Percentiles rank a stretch among this genome's conserved stretches.
phyloP scores from a whole-genome alignment of 2,888 invertebrate species.

The Ctenicera cuprea region DNA sequence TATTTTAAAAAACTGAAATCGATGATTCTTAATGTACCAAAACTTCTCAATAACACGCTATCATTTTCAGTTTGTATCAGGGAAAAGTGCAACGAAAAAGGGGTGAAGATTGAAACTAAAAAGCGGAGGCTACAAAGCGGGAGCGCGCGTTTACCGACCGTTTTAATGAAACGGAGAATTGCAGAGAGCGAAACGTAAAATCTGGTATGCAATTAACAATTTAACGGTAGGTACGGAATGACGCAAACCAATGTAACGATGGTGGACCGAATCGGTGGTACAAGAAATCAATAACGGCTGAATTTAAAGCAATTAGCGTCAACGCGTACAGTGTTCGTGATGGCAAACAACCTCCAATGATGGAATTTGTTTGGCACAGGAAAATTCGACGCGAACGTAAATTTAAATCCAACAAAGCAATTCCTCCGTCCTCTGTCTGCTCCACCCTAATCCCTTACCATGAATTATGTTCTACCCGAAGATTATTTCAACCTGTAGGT shows the following conservation, averaged over 20 bases:
- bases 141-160: slow-evolving; percentile 1
- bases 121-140: slow-evolving; percentile 23
- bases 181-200: slow-evolving; percentile 42
- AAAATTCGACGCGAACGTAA: slow-evolving; percentile 43
- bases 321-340: slow-evolving; percentile 50
- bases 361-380: slow-evolving; percentile 46
- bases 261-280: slow-evolving; percentile 43
- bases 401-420: slow-evolving; percentile 46
- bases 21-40: too few relatives aligned
- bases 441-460: slow-evolving; percentile 48
- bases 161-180: slow-evolving; percentile 38
- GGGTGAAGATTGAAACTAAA: slow-evolving; percentile 15
- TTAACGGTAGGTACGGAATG: slow-evolving; percentile 46
- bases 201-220: slow-evolving; percentile 51
- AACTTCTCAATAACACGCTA: too few relatives aligned
- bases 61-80: too few relatives aligned
- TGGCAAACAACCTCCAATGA: slow-evolving; percentile 46
- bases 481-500: slow-evolving; percentile 50
- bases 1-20: too few relatives aligned
- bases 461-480: slow-evolving; percentile 48
- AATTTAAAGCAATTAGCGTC: slow-evolving; percentile 55
- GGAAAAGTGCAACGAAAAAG: too few relatives aligned
- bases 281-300: slow-evolving; percentile 52
- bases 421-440: slow-evolving; percentile 39
- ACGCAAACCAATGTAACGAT: slow-evolving; percentile 47